phyloP scores from a whole-genome alignment of 2,888 invertebrate genomes.

The Dorcus hopei region DNA sequence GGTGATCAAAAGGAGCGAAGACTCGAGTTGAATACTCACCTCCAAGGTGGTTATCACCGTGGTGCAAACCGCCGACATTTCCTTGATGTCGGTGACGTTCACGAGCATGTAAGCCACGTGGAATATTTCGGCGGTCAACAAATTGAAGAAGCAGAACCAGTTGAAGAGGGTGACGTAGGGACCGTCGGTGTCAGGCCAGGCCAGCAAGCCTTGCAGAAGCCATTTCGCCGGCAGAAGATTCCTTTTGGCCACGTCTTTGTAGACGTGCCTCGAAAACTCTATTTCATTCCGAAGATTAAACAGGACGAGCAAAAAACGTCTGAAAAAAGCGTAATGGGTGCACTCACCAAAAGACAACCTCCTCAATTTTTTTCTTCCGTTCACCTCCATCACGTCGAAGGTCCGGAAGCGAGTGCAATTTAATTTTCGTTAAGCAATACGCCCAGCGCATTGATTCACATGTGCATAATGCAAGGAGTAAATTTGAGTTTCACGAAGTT shows the following conservation, averaged over 20 bases:
- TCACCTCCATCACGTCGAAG: no score
- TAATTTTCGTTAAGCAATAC: no score
- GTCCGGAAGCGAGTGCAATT: no score
- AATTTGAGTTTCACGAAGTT: no score
- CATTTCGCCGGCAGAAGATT: slow-evolving; percentile 11
- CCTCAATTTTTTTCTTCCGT: no score
- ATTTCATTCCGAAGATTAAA: background rate
- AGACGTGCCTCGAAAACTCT: slow-evolving; percentile 11
- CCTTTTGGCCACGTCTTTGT: slow-evolving; percentile 8
- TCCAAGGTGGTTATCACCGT: slow-evolving; percentile 16
- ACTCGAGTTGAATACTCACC: slow-evolving; percentile 1
- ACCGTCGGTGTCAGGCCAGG: slow-evolving; percentile 13
- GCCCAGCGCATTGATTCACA: no score
- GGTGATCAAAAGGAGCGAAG: background rate
- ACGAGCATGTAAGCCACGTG: slow-evolving; percentile 11
- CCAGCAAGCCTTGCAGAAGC: slow-evolving; percentile 9
- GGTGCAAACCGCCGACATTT: slow-evolving; percentile 6
- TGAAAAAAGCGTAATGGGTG: no score
- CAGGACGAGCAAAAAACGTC: background rate
- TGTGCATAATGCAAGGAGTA: no score
- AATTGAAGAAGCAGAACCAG: slow-evolving; percentile 10
- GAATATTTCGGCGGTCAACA: slow-evolving; percentile 10
- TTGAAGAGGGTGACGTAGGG: slow-evolving; percentile 4
- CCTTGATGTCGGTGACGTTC: slow-evolving; percentile 4
- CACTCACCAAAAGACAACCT: no score